These are phyloP conservation scores for Clepsis dumicolana DNA, from an alignment of 2,888 invertebrate species.

Conservation along the genomic window DNA sequence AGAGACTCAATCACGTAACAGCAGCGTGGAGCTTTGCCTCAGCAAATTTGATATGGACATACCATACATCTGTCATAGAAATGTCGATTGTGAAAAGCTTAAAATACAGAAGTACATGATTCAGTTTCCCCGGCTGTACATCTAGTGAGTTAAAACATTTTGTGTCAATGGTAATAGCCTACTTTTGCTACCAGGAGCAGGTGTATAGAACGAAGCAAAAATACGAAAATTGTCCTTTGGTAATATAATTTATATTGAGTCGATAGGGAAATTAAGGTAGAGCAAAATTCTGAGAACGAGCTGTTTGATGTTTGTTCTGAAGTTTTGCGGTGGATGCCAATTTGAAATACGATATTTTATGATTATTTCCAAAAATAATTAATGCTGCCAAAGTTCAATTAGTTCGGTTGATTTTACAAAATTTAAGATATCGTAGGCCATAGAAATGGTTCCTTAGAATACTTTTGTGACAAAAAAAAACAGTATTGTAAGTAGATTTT, in stretches of 20 bases:
- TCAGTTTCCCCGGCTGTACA: too few species aligned
- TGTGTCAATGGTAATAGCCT: too few species aligned
- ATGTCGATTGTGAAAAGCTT: too few species aligned
- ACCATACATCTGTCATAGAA: too few species aligned
- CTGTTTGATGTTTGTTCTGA: background rate
- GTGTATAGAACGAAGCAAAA: background rate
- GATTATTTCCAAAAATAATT: background rate
- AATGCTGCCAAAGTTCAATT: background rate
- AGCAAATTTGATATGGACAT: too few species aligned
- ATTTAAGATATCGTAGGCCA: background rate
- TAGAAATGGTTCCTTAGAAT: too few species aligned
- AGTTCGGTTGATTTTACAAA: background rate
- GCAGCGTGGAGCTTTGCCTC: too few species aligned
- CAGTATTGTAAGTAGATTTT: too few species aligned
- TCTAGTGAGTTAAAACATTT: too few species aligned
- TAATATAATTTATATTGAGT: background rate
- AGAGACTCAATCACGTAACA: too few species aligned
- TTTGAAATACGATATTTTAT: conserved; percentile 1
- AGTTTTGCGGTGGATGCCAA: background rate
- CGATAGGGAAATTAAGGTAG: background rate
- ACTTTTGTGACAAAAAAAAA: too few species aligned
- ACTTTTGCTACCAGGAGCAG: background rate
- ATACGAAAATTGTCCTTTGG: background rate
- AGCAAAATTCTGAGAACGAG: background rate
- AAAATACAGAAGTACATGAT: too few species aligned